Base-by-base conservation (phyloP, 2,888 invertebrate species). In the Lasioglossum zephyrum region DNA sequence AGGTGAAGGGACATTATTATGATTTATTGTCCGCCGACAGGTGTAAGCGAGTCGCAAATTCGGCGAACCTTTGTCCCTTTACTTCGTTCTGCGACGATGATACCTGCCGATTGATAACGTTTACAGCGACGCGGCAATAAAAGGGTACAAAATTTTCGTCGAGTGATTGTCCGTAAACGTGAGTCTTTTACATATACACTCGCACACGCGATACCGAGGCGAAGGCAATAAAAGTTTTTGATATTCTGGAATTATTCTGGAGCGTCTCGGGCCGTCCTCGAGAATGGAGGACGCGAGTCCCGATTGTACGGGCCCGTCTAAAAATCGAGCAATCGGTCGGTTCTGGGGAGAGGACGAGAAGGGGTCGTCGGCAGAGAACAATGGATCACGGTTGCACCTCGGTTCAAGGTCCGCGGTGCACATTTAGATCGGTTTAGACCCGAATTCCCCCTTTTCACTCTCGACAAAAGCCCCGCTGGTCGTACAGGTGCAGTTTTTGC, bases 361-460 rank as follows among this genome's bases (percentile, higher is more conserved):
- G 91, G 90, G 90, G 87, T 91, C 91, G 89, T 88, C 91, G 86
- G 84, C 91, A 91, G 89, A 89, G 91, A 91, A 91, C 91, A 91
- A 92, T 91, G 91, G 91, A 82, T 77, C 90, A 87, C 85, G 86
- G 86, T 86, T 89, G 90, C 85, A 87, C 75, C 78, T 85, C 81
- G 91, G 91, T 91, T 91, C 91, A 91, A 91, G 91, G 91, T 88
- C 70, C 84, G 73, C 69, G 79, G 75, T 76, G 82, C 83, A 84
- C 83, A 84, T 87, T 87, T 86, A 89, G 86, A 88, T 87, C 77
- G 82, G 78, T 90, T 91, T 86, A 86, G 89, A 60, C 82, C 81
- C 41, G 73, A 88, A 87, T 87, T 84, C 75, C 26, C 22, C 47
- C 5, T 41, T 36, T 39, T 39, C 86, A 60, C 80, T 87, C 85